These are phyloP conservation scores for Meandrusa payeni DNA, from an alignment of 2,888 invertebrate species.

Conservation along the genomic window DNA sequence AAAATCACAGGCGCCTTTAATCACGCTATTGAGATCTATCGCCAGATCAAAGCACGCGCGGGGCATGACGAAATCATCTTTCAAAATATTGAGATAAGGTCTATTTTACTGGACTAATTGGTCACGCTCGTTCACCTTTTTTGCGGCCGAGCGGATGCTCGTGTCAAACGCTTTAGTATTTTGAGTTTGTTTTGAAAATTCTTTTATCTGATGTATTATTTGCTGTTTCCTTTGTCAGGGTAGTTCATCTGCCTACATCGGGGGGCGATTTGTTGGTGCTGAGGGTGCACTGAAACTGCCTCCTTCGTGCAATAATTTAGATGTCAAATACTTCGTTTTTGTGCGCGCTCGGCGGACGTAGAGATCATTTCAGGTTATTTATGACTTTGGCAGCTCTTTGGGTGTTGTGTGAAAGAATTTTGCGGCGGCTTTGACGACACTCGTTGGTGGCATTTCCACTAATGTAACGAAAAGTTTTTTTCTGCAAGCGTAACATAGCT, in stretches of 20 bases:
- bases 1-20: slow-evolving; percentile 81
- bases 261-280: slow-evolving; percentile 62
- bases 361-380: slow-evolving; percentile 76
- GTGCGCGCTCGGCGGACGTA: slow-evolving; percentile 54
- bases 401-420: slow-evolving; percentile 64
- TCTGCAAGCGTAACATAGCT: slow-evolving; percentile 35
- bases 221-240: slow-evolving; percentile 69
- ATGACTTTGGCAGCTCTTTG: slow-evolving; percentile 69
- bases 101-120: slow-evolving; percentile 54
- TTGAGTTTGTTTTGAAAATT: slow-evolving; percentile 82
- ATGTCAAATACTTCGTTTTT: slow-evolving; percentile 76
- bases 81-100: slow-evolving; percentile 69
- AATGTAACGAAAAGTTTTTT: slow-evolving; percentile 43
- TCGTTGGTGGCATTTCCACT: slow-evolving; percentile 76
- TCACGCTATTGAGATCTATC: slow-evolving; percentile 81
- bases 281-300: slow-evolving; percentile 64
- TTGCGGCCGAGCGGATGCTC: slow-evolving; percentile 77
- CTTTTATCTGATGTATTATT: slow-evolving; percentile 80
- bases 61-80: slow-evolving; percentile 59
- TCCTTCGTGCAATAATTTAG: slow-evolving; percentile 77
- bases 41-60: slow-evolving; percentile 70
- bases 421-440: slow-evolving; percentile 62
- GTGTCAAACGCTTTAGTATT: slow-evolving; percentile 81
- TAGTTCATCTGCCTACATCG: slow-evolving; percentile 67
- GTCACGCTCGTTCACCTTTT: slow-evolving; percentile 59